Evolutionary conservation across 2,888 invertebrate species (phyloP).

Genomic region (Drosophila sordidapex): DNA sequence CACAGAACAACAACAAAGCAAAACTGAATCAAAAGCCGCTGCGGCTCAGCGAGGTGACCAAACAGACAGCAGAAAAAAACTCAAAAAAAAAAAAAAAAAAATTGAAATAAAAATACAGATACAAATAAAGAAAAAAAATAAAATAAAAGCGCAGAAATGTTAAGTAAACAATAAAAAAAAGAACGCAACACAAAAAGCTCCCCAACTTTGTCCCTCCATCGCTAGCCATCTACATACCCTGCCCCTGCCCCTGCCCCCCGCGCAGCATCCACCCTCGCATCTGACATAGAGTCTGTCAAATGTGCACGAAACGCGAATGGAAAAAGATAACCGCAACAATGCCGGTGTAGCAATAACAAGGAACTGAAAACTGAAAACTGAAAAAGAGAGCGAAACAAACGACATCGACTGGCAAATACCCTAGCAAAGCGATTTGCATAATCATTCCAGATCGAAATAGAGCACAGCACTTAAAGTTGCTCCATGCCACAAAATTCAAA

Average conservation of each 20-base stretch:
- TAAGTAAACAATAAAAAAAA: constrained; percentile 73
- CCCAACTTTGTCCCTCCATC: constrained; percentile 41
- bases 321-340: constrained; percentile 48
- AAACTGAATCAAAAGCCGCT: constrained; percentile 50
- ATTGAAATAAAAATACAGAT: constrained; percentile 13
- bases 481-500: not conserved
- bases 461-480: not conserved
- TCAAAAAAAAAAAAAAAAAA: constrained; percentile 8
- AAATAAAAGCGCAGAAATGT: constrained; percentile 69
- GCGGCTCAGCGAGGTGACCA: constrained; percentile 25
- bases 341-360: constrained; percentile 41
- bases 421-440: constrained; percentile 3
- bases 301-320: constrained; percentile 39
- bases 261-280: not conserved
- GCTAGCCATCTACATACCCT: constrained; percentile 37
- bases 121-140: constrained; percentile 24
- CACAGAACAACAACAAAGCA: constrained; percentile 60
- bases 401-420: constrained; percentile 22
- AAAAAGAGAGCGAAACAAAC: not conserved
- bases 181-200: constrained; percentile 14
- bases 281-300: constrained; percentile 61
- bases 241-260: not conserved
- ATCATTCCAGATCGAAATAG: not conserved
- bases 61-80: constrained; percentile 3
- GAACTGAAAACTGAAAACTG: constrained; percentile 7